A percentile compares a stretch with the other conserved stretches of the same genome.
Evolutionary conservation across 2,888 invertebrate species (phyloP).

Genomic region (Prosapia bicincta): DNA sequence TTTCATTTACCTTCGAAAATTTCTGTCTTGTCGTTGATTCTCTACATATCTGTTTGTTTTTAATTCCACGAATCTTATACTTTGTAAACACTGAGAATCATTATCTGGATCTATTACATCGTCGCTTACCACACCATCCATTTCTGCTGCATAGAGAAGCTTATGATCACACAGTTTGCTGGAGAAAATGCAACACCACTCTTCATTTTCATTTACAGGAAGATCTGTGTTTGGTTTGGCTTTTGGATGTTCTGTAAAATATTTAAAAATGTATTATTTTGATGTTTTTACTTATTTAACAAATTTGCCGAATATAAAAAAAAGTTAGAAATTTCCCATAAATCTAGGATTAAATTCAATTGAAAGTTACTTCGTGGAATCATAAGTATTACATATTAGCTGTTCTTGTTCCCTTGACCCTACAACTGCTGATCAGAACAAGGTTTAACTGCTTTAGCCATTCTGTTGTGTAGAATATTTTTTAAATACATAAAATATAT

Average conservation of each 20-base stretch:
- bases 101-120: conserved; percentile 3
- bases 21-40: conserved; percentile 13
- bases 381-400: too few relatives aligned
- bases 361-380: too few relatives aligned
- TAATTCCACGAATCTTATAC: conserved; percentile 14
- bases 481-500: too few relatives aligned
- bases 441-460: too few relatives aligned
- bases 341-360: too few relatives aligned
- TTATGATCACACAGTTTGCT: conserved; percentile 13
- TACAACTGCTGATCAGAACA: too few relatives aligned
- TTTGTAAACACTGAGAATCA: background rate
- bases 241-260: conserved; percentile 11
- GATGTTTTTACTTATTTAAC: too few relatives aligned
- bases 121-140: conserved; percentile 21
- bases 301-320: too few relatives aligned
- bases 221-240: conserved; percentile 14
- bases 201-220: conserved; percentile 19
- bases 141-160: conserved; percentile 20
- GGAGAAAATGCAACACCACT: conserved; percentile 16
- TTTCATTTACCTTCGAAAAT: conserved; percentile 10
- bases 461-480: too few relatives aligned
- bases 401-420: too few relatives aligned
- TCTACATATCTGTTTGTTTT: conserved; percentile 22
- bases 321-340: too few relatives aligned
- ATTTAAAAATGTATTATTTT: too few relatives aligned